A percentile compares a stretch with the other conserved stretches of the same genome.
Evolutionary conservation across 2,888 invertebrate genomes (phyloP).

Genomic region (Caenorhabditis afra): DNA sequence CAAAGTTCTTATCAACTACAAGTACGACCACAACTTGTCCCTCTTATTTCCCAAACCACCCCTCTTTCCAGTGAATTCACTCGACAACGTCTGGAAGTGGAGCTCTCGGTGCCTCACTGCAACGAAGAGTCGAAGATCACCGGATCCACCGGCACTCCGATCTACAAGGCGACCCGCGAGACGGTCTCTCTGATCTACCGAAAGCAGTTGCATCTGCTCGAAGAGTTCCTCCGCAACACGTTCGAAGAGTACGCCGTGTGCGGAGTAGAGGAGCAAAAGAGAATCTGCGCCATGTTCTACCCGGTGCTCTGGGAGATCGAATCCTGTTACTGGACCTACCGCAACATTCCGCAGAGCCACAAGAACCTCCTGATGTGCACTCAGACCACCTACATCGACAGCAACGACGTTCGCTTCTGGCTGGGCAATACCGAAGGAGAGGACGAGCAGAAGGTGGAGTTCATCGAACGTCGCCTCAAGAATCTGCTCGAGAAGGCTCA

Average conservation of each 20-base stretch:
- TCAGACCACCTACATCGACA: conserved; percentile 55
- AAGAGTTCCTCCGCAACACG: conserved; percentile 33
- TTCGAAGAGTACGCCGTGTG: conserved; percentile 35
- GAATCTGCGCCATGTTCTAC: conserved; percentile 43
- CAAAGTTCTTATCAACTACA: conserved; percentile 43
- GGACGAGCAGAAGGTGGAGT: not conserved
- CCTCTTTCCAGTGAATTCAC: conserved; percentile 56
- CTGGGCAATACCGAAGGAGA: conserved; percentile 25
- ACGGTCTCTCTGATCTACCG: conserved; percentile 31
- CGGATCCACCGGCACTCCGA: conserved; percentile 31
- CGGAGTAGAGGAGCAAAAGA: conserved; percentile 28
- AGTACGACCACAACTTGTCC: conserved; percentile 11
- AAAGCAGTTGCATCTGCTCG: conserved; percentile 49
- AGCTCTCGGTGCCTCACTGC: conserved; percentile 22
- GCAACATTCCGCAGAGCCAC: conserved; percentile 30
- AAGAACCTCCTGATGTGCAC: conserved; percentile 43
- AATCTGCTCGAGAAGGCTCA: conserved; percentile 19
- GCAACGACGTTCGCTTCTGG: conserved; percentile 33
- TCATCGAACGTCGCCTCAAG: conserved; percentile 13
- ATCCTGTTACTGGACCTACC: conserved; percentile 57
- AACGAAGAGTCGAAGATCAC: conserved; percentile 32
- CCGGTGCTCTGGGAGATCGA: conserved; percentile 57
- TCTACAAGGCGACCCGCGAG: conserved; percentile 46
- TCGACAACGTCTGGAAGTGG: conserved; percentile 34
- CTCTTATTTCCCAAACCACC: too few relatives aligned